Evolutionary conservation across 1,140 invertebrate genomes (phyloP).

Genomic region (Spodoptera frugiperda): DNA sequence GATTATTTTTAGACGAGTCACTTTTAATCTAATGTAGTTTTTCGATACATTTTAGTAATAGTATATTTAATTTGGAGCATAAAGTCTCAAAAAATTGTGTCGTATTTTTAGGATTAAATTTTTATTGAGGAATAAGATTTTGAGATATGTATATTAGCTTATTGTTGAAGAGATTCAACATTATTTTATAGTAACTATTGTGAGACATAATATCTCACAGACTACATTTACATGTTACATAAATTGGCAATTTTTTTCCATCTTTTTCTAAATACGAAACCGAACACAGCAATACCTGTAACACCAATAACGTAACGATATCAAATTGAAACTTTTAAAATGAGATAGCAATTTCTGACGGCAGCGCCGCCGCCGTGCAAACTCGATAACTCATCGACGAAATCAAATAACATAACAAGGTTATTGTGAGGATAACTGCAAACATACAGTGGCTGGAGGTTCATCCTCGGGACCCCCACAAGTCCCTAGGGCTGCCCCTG

Average conservation of each 20-base stretch:
- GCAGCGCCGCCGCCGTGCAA: not conserved
- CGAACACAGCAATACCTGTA: too few species aligned
- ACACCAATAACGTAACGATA: not conserved
- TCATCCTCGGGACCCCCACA: slow-evolving; percentile 3
- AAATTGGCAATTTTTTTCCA: too few species aligned
- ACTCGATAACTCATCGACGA: slow-evolving; percentile 2
- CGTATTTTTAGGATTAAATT: too few species aligned
- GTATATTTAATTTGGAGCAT: not conserved
- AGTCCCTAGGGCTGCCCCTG: not conserved
- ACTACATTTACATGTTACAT: too few species aligned
- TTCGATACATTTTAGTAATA: slow-evolving; percentile 1
- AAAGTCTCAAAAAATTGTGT: too few species aligned
- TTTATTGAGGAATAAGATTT: too few species aligned
- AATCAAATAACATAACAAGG: slow-evolving; percentile 16
- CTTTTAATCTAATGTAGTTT: slow-evolving; percentile 31
- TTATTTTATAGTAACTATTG: too few species aligned
- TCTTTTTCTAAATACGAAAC: too few species aligned
- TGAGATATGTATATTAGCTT: too few species aligned
- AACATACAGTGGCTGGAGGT: not conserved
- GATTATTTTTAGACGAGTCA: slow-evolving; percentile 27
- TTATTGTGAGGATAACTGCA: slow-evolving; percentile 2
- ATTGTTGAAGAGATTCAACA: too few species aligned
- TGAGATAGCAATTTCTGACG: not conserved
- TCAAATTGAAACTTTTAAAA: not conserved
- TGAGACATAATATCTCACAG: too few species aligned